Conservation (phyloP, 2,797 vertebrate genomes). For the Geotria australis region DNA sequence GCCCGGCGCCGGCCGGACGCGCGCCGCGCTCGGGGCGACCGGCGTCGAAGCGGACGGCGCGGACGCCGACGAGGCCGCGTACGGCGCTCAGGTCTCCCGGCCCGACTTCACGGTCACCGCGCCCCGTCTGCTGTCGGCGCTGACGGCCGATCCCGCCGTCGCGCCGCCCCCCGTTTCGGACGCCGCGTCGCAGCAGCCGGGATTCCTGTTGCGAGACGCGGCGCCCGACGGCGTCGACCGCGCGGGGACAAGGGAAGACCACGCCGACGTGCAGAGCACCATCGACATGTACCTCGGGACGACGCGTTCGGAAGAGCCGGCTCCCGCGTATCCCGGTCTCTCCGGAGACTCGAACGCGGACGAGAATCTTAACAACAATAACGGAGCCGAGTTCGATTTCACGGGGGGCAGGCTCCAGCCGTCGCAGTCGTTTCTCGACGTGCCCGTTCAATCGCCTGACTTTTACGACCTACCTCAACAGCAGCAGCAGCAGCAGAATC, state of each 20-base stretch:
- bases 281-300: background rate
- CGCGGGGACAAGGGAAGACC: conserved; percentile 7
- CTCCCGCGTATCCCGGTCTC: background rate
- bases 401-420: background rate
- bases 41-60: no score
- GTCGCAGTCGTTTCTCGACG: background rate
- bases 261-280: background rate
- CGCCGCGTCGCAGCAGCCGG: conserved; percentile 62
- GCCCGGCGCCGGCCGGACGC: no score
- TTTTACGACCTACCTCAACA: background rate
- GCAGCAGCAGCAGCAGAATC: background rate
- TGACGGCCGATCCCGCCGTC: conserved; percentile 60
- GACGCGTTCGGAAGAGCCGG: background rate
- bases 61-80: no score
- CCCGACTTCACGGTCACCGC: conserved; percentile 4
- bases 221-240: conserved; percentile 9
- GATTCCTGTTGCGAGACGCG: conserved; percentile 20
- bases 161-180: conserved; percentile 75
- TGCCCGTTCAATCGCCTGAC: background rate
- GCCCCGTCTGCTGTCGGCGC: conserved; percentile 52
- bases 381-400: background rate
- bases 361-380: background rate
- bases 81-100: no score
- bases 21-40: no score
- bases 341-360: background rate